phyloP scores from a whole-genome alignment of 2,113 vertebrate genomes.

The Serilophus lunatus region DNA sequence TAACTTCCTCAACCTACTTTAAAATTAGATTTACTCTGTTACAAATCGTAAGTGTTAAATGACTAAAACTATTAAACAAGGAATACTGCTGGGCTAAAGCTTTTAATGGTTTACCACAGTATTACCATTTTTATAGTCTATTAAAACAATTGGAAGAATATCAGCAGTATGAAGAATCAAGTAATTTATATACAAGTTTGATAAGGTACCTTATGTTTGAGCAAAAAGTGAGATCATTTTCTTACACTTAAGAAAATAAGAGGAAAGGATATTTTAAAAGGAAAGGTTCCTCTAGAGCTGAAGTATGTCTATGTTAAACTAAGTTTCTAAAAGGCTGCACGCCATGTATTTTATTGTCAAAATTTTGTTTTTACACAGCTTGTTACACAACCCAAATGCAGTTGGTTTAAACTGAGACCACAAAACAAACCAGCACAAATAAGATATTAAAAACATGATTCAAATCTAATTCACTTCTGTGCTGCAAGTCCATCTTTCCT shows the following conservation, averaged over 20 bases:
- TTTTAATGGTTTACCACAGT: slow-evolving; percentile 70
- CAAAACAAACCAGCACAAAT: background rate
- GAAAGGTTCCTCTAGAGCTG: background rate
- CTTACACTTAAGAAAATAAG: background rate
- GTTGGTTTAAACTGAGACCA: background rate
- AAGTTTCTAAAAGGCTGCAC: background rate
- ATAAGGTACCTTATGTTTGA: slow-evolving; percentile 54
- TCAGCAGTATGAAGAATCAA: slow-evolving; percentile 66
- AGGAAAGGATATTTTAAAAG: background rate
- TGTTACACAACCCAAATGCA: background rate
- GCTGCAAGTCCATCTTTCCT: background rate
- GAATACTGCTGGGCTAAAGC: slow-evolving; percentile 75
- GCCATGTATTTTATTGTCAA: background rate
- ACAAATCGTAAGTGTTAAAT: slow-evolving; percentile 73
- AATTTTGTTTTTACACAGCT: background rate
- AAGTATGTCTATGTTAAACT: background rate
- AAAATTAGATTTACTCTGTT: slow-evolving; percentile 76
- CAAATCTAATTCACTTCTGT: background rate
- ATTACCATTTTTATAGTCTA: slow-evolving; percentile 76
- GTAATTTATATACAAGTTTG: slow-evolving; percentile 70
- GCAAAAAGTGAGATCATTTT: slow-evolving; percentile 31
- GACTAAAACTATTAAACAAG: slow-evolving; percentile 75
- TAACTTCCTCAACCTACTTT: slow-evolving; percentile 69
- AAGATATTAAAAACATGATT: background rate
- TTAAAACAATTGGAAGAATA: slow-evolving; percentile 74